Percentiles rank a stretch among this genome's conserved stretches.
phyloP scores from a whole-genome alignment of 2,113 vertebrate species.

The Hydropotes inermis region DNA sequence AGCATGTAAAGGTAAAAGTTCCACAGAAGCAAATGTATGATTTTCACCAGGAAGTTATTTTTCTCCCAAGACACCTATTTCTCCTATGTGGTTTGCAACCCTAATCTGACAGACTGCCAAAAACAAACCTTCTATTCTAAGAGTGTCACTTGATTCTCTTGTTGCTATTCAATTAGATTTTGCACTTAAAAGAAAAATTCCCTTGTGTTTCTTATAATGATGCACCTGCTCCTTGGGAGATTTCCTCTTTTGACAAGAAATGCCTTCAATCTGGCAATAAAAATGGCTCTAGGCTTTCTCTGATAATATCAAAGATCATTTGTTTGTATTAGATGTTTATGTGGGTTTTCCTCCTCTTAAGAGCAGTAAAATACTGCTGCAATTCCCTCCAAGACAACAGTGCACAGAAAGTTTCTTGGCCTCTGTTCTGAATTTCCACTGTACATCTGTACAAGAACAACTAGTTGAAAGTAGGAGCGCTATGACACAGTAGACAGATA shows the following conservation, averaged over 20 bases:
- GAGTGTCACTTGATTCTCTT: constrained; percentile 42
- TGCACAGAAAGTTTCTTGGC: constrained; percentile 18
- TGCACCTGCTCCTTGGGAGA: constrained; percentile 75
- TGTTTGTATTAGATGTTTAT: constrained; percentile 64
- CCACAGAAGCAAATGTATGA: constrained; percentile 43
- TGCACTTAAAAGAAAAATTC: constrained; percentile 72
- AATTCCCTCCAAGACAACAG: constrained; percentile 43
- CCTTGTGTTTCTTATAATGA: constrained; percentile 68
- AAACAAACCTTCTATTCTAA: constrained; percentile 53
- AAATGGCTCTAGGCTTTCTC: constrained; percentile 45
- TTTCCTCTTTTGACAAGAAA: constrained; percentile 60
- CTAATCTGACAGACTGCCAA: constrained; percentile 69
- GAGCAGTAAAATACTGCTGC: constrained; percentile 16
- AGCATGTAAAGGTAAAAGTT: not conserved
- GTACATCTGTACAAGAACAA: not conserved
- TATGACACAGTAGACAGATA: not conserved
- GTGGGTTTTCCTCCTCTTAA: constrained; percentile 42
- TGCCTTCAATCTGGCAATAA: constrained; percentile 59
- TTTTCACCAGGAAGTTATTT: constrained; percentile 14
- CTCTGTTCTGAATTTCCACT: constrained; percentile 38
- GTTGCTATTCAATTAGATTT: constrained; percentile 58
- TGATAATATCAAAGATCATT: constrained; percentile 61
- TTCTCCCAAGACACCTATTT: constrained; percentile 50
- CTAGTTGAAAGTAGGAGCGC: not conserved
- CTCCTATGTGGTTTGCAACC: constrained; percentile 41